phyloP scores from a whole-genome alignment of 53 echinoderm and acorn worm genomes.

The Stichopus horrens region DNA sequence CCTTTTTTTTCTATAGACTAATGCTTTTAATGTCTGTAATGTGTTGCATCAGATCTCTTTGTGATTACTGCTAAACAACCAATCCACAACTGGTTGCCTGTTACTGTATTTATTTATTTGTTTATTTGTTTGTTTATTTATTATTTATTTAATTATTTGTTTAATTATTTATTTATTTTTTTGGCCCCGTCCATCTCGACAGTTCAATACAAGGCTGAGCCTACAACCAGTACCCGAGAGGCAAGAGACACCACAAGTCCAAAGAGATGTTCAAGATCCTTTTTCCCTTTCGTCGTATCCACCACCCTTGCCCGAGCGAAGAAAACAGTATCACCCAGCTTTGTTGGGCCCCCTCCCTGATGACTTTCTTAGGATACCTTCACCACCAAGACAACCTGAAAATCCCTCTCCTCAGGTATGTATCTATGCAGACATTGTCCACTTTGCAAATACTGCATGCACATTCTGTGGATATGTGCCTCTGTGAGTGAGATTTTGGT shows the following conservation, averaged over 20 bases:
- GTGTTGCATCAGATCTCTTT: too few relatives aligned
- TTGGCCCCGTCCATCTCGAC: not conserved
- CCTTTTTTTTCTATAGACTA: too few relatives aligned
- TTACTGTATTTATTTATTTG: too few relatives aligned
- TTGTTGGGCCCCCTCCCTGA: constrained; percentile 78
- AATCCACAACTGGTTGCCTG: too few relatives aligned
- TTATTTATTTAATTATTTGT: not conserved
- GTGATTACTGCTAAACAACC: too few relatives aligned
- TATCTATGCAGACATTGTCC: not conserved
- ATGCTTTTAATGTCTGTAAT: too few relatives aligned
- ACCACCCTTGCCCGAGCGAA: constrained; percentile 13
- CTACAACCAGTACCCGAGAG: not conserved
- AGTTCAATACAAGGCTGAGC: constrained; percentile 3
- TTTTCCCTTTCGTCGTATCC: constrained; percentile 40
- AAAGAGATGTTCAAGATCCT: constrained; percentile 32
- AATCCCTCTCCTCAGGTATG: not conserved
- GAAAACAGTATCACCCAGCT: constrained; percentile 76
- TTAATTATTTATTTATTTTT: not conserved
- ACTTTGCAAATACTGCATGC: too few relatives aligned
- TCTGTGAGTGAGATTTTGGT: too few relatives aligned
- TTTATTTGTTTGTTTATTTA: not conserved
- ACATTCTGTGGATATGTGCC: too few relatives aligned
- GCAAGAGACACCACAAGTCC: not conserved
- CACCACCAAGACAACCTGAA: not conserved
- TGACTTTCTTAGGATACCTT: constrained; percentile 77